Evolutionary conservation across 1,140 invertebrate genomes (phyloP), one percentile per base, ranked within the genome.

Genomic region (Parasteatoda tepidariorum): DNA sequence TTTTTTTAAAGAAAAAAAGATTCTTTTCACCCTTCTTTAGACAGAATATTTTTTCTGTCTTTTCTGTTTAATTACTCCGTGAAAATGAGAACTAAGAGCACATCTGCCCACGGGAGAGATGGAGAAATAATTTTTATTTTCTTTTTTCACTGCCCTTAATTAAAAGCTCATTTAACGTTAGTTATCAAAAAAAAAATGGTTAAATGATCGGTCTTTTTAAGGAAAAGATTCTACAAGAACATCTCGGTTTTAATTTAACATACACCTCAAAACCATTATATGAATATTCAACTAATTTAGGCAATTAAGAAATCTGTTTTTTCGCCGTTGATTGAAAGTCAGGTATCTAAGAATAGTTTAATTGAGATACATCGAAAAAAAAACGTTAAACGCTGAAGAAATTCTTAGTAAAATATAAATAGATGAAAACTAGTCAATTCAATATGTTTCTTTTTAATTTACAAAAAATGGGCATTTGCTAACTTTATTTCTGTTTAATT

Each of bases 81-180:
- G 75, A 57, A 78, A 78, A 78, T 78, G 48, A 41, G 34, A 59
- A 76, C 34, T 64, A 64, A 31, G 61, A 76, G 64, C 57, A 76
- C 75, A 78, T 67, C 75, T 78, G 62, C 48, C 68, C 4, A 22
- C 48, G 4, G 26, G 15, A 38, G n/a, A 48, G 13, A 5, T 5
- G 22, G 34, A 64, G 34, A 76, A 78, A 78, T 66, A 55, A 33
- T 30, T 55, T 13, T 48, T 33, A 33, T 2, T 48, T 22, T 26
- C 55, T 66, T 78, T 48, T 66, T 76, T 38, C 15, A 33, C 59
- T 2, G 15, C 33, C 66, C 30, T 34, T 78, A 66, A 78, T 78
- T 78, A 78, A 78, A 78, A 78, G 30, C 75, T 57, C 75, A 78
- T 78, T 78, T 78, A 67, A 66, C 62, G 41, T 13, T 54, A 48